A percentile compares a stretch with the other conserved stretches of the same genome.
Conservation (phyloP, 2,888 invertebrate genomes). For the Chaetogeoica ovagalla region DNA sequence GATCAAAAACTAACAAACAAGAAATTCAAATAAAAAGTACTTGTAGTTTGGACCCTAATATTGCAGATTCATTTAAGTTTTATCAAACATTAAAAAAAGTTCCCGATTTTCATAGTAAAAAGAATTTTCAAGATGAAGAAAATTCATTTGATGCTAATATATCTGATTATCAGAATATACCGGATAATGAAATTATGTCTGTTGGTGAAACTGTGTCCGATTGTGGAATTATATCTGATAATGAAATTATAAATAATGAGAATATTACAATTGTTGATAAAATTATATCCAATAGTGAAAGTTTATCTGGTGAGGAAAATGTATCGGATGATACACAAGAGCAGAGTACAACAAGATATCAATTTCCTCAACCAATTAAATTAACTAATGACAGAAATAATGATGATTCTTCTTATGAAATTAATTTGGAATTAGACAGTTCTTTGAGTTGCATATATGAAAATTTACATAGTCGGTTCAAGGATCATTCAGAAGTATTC, state of each 20-base stretch:
- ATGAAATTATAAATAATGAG: not conserved
- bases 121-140: not conserved
- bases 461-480: not conserved
- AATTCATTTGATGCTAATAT: not conserved
- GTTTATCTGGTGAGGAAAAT: too few relatives aligned
- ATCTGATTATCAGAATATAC: not conserved
- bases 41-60: not conserved
- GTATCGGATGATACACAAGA: too few relatives aligned
- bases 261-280: too few relatives aligned
- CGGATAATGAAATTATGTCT: not conserved
- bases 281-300: not conserved
- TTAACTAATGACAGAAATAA: not conserved
- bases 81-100: slow-evolving; percentile 1
- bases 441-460: not conserved
- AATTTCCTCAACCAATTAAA: not conserved
- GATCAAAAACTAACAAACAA: not conserved
- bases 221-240: not conserved
- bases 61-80: not conserved
- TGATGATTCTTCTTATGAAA: not conserved
- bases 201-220: not conserved
- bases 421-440: not conserved
- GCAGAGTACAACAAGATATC: not conserved
- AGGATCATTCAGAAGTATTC: not conserved
- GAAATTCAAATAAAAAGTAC: not conserved
- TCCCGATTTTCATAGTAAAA: not conserved